A percentile compares a stretch with the other conserved stretches of the same genome.
phyloP scores from a whole-genome alignment of 1,140 invertebrate species.

The Subanguina moxae region DNA sequence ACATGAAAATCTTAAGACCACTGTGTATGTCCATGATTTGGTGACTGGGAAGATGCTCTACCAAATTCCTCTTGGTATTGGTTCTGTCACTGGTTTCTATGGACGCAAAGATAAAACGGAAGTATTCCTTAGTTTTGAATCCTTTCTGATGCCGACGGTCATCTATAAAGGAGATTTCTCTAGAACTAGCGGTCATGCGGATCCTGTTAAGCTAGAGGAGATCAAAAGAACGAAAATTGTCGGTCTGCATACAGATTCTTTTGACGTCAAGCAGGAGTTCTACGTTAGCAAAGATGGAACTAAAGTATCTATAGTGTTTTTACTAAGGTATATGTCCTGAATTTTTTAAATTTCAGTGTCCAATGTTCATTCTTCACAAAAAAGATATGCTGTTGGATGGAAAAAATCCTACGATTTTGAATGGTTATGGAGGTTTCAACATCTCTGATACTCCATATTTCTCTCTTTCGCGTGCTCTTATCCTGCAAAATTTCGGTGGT shows the following conservation, averaged over 20 bases:
- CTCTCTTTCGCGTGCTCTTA: conserved; percentile 76
- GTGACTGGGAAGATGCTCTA: conserved; percentile 69
- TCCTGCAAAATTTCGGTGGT: conserved; percentile 83
- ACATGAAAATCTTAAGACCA: conserved; percentile 63
- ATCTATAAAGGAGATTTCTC: conserved; percentile 82
- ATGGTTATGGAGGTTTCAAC: conserved; percentile 97
- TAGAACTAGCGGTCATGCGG: conserved; percentile 66
- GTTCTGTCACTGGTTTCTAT: conserved; percentile 76
- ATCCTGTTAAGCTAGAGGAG: conserved; percentile 65
- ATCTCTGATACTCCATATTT: conserved; percentile 81
- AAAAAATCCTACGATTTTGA: conserved; percentile 75
- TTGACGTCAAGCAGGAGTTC: conserved; percentile 84
- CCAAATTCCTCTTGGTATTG: conserved; percentile 70
- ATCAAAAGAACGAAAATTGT: conserved; percentile 79
- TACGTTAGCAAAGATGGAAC: conserved; percentile 91
- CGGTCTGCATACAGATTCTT: conserved; percentile 75
- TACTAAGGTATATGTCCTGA: conserved; percentile 10
- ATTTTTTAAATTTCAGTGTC: conserved; percentile 63
- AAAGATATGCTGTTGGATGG: conserved; percentile 71
- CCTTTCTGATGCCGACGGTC: conserved; percentile 82
- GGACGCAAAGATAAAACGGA: conserved; percentile 78
- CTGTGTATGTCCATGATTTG: conserved; percentile 76
- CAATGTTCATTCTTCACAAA: conserved; percentile 89
- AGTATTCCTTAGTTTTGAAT: conserved; percentile 88
- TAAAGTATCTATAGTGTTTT: conserved; percentile 62